These are phyloP conservation scores for Scyliorhinus canicula DNA, from an alignment of 2,797 vertebrate species.

Conservation along the genomic window DNA sequence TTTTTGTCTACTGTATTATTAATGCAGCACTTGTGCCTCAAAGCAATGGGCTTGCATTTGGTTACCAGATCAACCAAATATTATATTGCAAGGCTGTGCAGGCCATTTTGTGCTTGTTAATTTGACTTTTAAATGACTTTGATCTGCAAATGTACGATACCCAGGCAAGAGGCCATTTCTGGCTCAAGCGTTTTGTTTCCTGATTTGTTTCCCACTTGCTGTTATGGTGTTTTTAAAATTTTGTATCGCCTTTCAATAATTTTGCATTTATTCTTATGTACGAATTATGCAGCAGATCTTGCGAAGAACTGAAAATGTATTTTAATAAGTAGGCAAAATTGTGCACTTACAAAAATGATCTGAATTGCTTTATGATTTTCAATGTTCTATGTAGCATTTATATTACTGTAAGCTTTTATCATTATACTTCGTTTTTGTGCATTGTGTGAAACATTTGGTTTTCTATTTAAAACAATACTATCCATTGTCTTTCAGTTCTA, in stretches of 20 bases:
- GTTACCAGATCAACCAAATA: not conserved
- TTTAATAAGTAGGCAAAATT: not conserved
- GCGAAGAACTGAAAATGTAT: not conserved
- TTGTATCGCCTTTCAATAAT: not conserved
- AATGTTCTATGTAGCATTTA: conserved; percentile 3
- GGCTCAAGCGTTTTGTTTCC: not conserved
- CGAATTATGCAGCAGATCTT: not conserved
- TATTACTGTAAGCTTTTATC: not conserved
- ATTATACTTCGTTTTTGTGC: conserved; percentile 17
- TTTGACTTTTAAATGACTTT: not conserved
- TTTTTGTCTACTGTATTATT: not conserved
- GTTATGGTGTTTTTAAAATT: not conserved
- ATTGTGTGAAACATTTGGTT: not conserved
- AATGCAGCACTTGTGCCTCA: not conserved
- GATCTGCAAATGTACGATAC: not conserved
- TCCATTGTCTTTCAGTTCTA: conserved; percentile 19
- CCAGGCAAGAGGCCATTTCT: not conserved
- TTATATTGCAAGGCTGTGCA: not conserved
- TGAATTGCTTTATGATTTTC: not conserved
- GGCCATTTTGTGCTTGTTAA: not conserved
- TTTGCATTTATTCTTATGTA: not conserved
- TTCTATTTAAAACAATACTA: not conserved
- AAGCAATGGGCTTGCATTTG: not conserved
- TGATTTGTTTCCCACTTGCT: not conserved
- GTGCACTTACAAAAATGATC: not conserved